These are phyloP conservation scores for Cotesia typhae DNA, from an alignment of 1,140 invertebrate species.

Conservation along the genomic window DNA sequence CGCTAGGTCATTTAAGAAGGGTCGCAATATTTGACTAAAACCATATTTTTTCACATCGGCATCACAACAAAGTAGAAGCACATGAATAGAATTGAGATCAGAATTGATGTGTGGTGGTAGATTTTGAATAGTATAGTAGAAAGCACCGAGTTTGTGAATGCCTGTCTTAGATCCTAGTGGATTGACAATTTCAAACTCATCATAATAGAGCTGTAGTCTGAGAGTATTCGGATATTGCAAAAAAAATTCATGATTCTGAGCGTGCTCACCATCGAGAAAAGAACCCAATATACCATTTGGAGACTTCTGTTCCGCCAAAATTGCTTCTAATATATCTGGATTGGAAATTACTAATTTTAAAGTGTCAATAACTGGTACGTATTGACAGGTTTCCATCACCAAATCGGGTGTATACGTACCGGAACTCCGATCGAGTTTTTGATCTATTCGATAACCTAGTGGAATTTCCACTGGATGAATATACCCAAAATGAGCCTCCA, in stretches of 20 bases:
- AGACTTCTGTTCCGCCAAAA: conserved; percentile 3
- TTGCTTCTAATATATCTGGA: neutral
- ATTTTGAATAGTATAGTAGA: conserved; percentile 33
- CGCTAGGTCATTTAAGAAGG: conserved; percentile 27
- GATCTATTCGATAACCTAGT: conserved; percentile 2
- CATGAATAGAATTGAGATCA: conserved; percentile 22
- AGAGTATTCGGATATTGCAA: neutral
- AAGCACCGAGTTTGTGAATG: conserved; percentile 32
- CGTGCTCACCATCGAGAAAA: conserved; percentile 4
- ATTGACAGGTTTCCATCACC: conserved; percentile 26
- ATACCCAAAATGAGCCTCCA: conserved; percentile 3
- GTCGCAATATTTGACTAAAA: conserved; percentile 22
- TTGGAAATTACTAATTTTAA: conserved; percentile 9
- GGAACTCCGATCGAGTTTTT: neutral
- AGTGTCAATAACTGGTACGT: conserved; percentile 7
- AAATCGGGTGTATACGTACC: conserved; percentile 10
- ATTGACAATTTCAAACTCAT: conserved; percentile 32
- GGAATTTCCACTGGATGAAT: neutral
- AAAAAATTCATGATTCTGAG: conserved; percentile 1
- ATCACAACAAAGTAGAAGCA: conserved; percentile 21
- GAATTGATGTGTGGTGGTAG: conserved; percentile 28
- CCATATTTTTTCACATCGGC: conserved; percentile 33
- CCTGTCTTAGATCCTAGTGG: conserved; percentile 31
- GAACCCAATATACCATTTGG: neutral
- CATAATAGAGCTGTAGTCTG: conserved; percentile 31